Base-by-base conservation (phyloP, 2,113 vertebrate genomes). In the Serinus canaria region DNA sequence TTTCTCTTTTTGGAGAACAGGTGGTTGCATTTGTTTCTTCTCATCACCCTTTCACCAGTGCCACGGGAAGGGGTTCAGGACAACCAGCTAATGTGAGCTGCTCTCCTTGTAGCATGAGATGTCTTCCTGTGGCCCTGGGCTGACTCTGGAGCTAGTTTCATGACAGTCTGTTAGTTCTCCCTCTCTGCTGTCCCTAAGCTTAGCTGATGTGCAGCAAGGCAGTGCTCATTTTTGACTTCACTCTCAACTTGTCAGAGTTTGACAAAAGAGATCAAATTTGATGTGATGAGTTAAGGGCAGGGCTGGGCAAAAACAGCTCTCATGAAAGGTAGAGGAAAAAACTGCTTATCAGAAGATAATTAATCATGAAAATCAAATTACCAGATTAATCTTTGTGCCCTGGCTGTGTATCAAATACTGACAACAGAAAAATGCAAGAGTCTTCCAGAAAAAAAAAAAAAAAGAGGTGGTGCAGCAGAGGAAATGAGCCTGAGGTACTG, bases 351-450 rank as follows among this genome's bases (percentile, higher is more conserved):
- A 21, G 77, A 33, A 91, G 20, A 56, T 82, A 92, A 88, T 88
- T 90, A 86, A 89, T 97, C 31, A 66, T 66, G 37, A 73, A 92
- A 90, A 92, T 89, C 60, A 79, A 81, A 62, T 58, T 4, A 87
- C 79, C 30, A 25, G 37, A 62, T 94, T 73, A 85, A 84, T 75
- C 70, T 66, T 79, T 89, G 58, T 64, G n/a, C 27, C 39, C 25
- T 83, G 75, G 16, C 53, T 74, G 30, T 73, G 12, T 58, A 64
- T 87, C 66, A 81, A 39, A 70, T 59, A 28, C 16, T 70, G 53
- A 46, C 47, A 82, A 24, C 27, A 62, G 53, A 49, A 73, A 70
- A 91, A 68, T 11, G 5, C 46, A 70, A 46, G 56, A 59, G 41
- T 35, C 19, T 89, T 87, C 52, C 25, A 13, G 63, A 35, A 66